Conservation (phyloP, 2,888 invertebrate genomes). For the Ornithoptera priamus region DNA sequence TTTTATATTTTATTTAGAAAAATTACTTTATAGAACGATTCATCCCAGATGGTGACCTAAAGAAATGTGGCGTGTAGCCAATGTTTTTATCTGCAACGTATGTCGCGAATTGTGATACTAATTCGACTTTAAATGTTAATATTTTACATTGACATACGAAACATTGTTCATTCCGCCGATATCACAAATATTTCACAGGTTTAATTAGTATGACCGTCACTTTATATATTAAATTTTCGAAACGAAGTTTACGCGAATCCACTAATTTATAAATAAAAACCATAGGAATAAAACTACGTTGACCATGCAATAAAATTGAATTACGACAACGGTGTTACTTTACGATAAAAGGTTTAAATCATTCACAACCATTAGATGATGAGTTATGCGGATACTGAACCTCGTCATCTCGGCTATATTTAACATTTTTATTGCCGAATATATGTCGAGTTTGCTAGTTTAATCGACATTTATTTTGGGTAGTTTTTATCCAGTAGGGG, state of each 20-base stretch:
- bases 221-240: slow-evolving; percentile 56
- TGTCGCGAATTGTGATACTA: slow-evolving; percentile 59
- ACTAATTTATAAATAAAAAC: slow-evolving; percentile 64
- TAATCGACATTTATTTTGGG: slow-evolving; percentile 67
- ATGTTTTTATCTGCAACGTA: slow-evolving; percentile 59
- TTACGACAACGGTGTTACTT: slow-evolving; percentile 75
- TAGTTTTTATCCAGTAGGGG: slow-evolving; percentile 50
- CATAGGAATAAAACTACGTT: slow-evolving; percentile 68
- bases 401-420: slow-evolving; percentile 74
- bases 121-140: slow-evolving; percentile 70
- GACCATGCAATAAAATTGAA: slow-evolving; percentile 78
- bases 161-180: slow-evolving; percentile 55
- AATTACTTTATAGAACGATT: slow-evolving; percentile 31
- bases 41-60: slow-evolving; percentile 31
- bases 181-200: slow-evolving; percentile 49
- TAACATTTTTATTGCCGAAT: slow-evolving; percentile 76
- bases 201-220: slow-evolving; percentile 45
- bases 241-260: slow-evolving; percentile 54
- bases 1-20: slow-evolving; percentile 28
- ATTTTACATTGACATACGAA: slow-evolving; percentile 58
- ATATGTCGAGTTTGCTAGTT: slow-evolving; percentile 68
- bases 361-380: slow-evolving; percentile 78
- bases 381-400: slow-evolving; percentile 73
- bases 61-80: slow-evolving; percentile 65
- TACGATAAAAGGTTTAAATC: slow-evolving; percentile 79